These are phyloP conservation scores for Diuraphis noxia DNA, from an alignment of 1,140 invertebrate genomes.

Conservation along the genomic window DNA sequence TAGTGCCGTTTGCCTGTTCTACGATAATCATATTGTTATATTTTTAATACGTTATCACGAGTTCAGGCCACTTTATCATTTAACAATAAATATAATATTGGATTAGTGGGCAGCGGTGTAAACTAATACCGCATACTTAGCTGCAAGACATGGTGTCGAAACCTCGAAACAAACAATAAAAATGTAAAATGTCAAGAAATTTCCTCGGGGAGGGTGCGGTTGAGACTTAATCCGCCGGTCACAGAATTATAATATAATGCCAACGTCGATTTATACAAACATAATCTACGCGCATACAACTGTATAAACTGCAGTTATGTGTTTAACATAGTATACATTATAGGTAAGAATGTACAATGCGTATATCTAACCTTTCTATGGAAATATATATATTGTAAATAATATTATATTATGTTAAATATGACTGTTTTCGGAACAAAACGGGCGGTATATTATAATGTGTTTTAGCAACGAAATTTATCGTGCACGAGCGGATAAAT, in stretches of 20 bases:
- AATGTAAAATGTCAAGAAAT: neutral
- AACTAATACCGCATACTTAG: neutral
- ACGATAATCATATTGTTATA: neutral
- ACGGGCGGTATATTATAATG: neutral
- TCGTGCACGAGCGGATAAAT: conserved; percentile 4
- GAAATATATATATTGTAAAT: neutral
- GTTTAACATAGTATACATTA: neutral
- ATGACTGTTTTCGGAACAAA: neutral
- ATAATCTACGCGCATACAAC: neutral
- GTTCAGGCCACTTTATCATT: neutral
- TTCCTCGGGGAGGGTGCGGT: neutral
- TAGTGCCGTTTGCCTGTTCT: neutral
- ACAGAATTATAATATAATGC: neutral
- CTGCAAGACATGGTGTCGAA: neutral
- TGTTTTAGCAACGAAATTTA: neutral
- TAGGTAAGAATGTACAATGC: neutral
- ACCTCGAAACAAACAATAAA: too few species aligned
- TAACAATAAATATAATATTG: neutral
- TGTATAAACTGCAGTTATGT: neutral
- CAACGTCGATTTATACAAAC: neutral
- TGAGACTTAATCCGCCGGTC: neutral
- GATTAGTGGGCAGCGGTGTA: neutral
- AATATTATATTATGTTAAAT: conserved; percentile 10
- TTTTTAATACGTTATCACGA: neutral
- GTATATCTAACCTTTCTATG: neutral